Base-by-base conservation (phyloP, 2,888 invertebrate genomes). In the Drosophila histrio region DNA sequence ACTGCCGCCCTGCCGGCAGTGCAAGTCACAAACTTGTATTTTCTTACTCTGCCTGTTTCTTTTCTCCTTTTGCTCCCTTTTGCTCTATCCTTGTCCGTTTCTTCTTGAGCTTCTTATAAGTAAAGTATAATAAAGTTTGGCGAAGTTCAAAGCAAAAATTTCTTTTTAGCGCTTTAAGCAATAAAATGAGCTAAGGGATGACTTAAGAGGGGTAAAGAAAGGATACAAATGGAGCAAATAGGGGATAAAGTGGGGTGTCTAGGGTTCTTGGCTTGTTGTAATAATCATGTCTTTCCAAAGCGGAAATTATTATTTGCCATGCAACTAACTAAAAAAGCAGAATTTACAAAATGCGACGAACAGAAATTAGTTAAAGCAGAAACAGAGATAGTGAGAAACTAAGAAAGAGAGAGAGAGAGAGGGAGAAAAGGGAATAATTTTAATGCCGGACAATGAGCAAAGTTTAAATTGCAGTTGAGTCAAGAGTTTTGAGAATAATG, bases 291-390 rank as follows among this genome's bases (percentile, higher is more conserved):
- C 69, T 71, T 71, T 78, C 71, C 82, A 78, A 81, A 81, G 78
- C 79, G 87, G 79, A 85, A 85, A 74, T 72, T 82, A 85, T 83
- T 87, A 87, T 87, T 85, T 79, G 70, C 79, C 38, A 72, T 72
- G 79, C 80, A 79, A 83, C 85, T 63, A 66, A 64, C 67, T 63
- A 53, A 56, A 60, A 15, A 49, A 46, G 47, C 50, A 24, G 39
- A 75, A 61, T 60, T 75, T 58, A 75, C 63, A 56, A 57, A 72
- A 56, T 74, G 62, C 66, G 24, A 39, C 58, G 43, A 43, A 47
- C 56, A 36, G 39, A 72, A 75, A 65, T 74, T 74, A 58, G 68
- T 73, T 56, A 47, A 13, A 47, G 21, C 30, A 39, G 13, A 9
- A 38, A 21, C 1, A 43, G 5, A 50, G n/a, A 19, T n/a, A 47